Base-by-base conservation (phyloP, 2,797 vertebrate species). In the Sebastes kiyomatsui region DNA sequence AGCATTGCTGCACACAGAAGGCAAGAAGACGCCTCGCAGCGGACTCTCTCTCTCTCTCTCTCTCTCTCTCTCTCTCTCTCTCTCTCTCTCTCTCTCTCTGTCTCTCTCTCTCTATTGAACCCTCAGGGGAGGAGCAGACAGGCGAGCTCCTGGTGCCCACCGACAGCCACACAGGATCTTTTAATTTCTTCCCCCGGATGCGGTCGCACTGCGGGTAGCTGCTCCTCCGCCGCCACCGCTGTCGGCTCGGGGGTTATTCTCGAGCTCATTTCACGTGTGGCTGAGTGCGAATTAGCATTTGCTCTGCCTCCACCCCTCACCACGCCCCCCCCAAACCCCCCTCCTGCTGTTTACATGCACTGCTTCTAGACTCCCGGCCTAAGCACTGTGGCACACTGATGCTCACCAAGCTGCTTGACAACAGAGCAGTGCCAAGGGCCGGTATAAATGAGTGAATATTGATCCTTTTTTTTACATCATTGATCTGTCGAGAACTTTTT, bases 241-340 rank as follows among this genome's bases (percentile, higher is more conserved):
- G 89, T 83, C 80, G 82, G 92, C 92, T 90, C 62, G 72, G 79
- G 89, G 89, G 88, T 93, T 91, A 85, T 93, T 94, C 94, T 88
- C 61, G 28, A 95, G 94, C 95, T 96, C 93, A 96, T 96, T 96
- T 96, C 95, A 96, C 95, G 93, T 95, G 94, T 95, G 95, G 94
- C 93, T 96, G 94, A 91, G 89, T 95, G 93, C 91, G 82, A 95
- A 96, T 96, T 96, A 95, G 94, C 93, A 91, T 91, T 93, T 92
- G 89, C 93, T 91, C 88, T 88, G 87, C 92, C 87, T 89, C 86
- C 88, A 67, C 88, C 85, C 83, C 83, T 91, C 85, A 20, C 86
- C 87, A 83, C 28, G 16, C 42, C 2, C 14, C 80, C 66, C 42
- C 72, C 80, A 12, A 33, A 67, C 71, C 84, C 75, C 66, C 81